Percentiles rank a stretch among this genome's conserved stretches.
Evolutionary conservation across 2,888 invertebrate species (phyloP).

Genomic region (Loripinus fragilis): DNA sequence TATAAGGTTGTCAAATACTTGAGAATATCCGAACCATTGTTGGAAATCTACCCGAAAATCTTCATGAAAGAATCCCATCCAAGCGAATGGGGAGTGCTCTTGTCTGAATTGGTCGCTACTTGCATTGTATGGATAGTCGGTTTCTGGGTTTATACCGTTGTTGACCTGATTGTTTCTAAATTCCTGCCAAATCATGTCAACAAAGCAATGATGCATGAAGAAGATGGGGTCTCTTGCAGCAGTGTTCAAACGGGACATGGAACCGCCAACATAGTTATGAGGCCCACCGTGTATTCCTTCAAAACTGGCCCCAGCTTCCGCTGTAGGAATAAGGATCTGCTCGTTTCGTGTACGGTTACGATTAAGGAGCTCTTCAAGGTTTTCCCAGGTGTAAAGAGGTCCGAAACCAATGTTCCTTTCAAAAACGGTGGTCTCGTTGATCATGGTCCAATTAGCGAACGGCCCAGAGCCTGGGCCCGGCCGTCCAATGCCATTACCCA

Average conservation of each 20-base stretch:
- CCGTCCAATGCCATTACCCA: slow-evolving; percentile 61
- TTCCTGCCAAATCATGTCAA: slow-evolving; percentile 69
- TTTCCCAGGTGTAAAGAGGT: slow-evolving; percentile 43
- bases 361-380: slow-evolving; percentile 49
- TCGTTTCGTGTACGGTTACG: slow-evolving; percentile 38
- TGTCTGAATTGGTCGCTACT: slow-evolving; percentile 16
- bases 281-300: slow-evolving; percentile 65
- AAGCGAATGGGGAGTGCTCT: slow-evolving; percentile 36
- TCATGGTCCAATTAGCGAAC: slow-evolving; percentile 63
- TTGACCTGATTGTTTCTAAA: slow-evolving; percentile 49
- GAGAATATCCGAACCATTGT: slow-evolving; percentile 29
- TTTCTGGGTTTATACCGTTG: slow-evolving; percentile 28
- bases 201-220: slow-evolving; percentile 68
- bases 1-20: slow-evolving; percentile 33
- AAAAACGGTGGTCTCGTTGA: slow-evolving; percentile 44
- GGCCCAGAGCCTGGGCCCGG: slow-evolving; percentile 44
- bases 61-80: slow-evolving; percentile 43
- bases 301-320: slow-evolving; percentile 54
- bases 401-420: slow-evolving; percentile 61
- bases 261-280: slow-evolving; percentile 67
- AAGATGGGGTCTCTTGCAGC: slow-evolving; percentile 70
- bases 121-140: slow-evolving; percentile 40
- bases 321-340: slow-evolving; percentile 50
- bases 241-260: slow-evolving; percentile 62
- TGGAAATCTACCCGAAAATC: slow-evolving; percentile 8